Evolutionary conservation across 2,113 vertebrate species (phyloP).

Genomic region (Cyanoderma ruficeps): DNA sequence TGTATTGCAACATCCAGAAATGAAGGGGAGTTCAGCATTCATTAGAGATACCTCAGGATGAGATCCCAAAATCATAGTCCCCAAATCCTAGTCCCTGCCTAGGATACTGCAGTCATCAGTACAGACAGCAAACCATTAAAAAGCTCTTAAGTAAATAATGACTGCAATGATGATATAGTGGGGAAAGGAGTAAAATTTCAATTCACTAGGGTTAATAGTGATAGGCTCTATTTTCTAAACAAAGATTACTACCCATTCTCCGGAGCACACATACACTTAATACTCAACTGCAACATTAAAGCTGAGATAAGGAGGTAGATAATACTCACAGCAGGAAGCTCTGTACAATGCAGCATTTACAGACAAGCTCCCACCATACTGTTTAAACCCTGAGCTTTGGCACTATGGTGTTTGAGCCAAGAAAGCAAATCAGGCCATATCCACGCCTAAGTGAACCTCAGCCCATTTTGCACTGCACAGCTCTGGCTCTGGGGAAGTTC

Average conservation of each 20-base stretch:
- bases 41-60: background rate
- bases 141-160: conserved; percentile 60
- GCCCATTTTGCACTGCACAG: background rate
- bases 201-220: conserved; percentile 28
- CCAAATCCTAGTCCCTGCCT: conserved; percentile 10
- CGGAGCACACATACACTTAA: conserved; percentile 49
- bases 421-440: background rate
- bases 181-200: conserved; percentile 37
- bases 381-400: background rate
- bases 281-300: conserved; percentile 53
- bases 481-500: background rate
- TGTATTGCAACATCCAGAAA: background rate
- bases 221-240: conserved; percentile 56
- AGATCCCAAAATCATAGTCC: conserved; percentile 35
- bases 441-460: background rate
- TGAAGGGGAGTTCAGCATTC: background rate
- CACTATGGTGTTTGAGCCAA: background rate
- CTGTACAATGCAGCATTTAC: conserved; percentile 2
- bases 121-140: conserved; percentile 16
- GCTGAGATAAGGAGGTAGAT: conserved; percentile 59
- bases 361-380: background rate
- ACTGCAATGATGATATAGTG: background rate
- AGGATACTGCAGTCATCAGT: background rate
- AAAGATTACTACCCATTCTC: conserved; percentile 59
- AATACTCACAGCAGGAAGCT: conserved; percentile 62